Percentiles rank a stretch among this genome's conserved stretches.
Conservation (phyloP, 2,888 invertebrate genomes). For the Bhutanitis thaidina region DNA sequence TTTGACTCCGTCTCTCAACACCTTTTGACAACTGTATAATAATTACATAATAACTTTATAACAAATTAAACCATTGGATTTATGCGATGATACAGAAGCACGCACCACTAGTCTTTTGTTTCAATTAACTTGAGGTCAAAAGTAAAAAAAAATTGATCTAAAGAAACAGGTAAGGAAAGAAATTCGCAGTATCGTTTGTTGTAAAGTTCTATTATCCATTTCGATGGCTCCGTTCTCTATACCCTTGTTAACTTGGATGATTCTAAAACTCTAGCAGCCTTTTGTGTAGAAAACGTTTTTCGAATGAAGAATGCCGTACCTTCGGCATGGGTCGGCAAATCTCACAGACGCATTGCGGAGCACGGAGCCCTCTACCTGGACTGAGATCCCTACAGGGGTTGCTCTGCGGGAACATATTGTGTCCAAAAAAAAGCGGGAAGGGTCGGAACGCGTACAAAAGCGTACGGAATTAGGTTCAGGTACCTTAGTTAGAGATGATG, state of each 20-base stretch:
- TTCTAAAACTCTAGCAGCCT: constrained; percentile 21
- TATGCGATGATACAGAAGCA: not conserved
- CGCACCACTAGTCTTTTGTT: constrained; percentile 4
- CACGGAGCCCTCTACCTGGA: constrained; percentile 64
- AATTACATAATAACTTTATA: not conserved
- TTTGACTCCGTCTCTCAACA: too few relatives aligned
- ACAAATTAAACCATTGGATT: not conserved
- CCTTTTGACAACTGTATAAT: constrained; percentile 6
- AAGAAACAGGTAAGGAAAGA: constrained; percentile 8
- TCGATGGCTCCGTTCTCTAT: not conserved
- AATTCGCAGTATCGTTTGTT: not conserved
- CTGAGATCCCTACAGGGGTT: constrained; percentile 48
- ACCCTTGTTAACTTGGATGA: constrained; percentile 20
- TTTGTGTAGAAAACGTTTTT: constrained; percentile 33
- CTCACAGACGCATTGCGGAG: constrained; percentile 44
- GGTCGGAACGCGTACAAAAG: constrained; percentile 59
- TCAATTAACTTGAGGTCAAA: constrained; percentile 3
- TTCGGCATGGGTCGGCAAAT: constrained; percentile 44
- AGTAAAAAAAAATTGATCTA: constrained; percentile 8
- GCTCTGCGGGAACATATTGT: constrained; percentile 60
- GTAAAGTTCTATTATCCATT: constrained; percentile 4
- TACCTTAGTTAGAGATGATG: constrained; percentile 24
- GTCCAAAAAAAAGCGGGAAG: constrained; percentile 68
- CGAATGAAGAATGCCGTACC: constrained; percentile 44
- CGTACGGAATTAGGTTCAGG: constrained; percentile 41